Conservation (phyloP, 2,888 invertebrate species). For the Andrena marginata region DNA sequence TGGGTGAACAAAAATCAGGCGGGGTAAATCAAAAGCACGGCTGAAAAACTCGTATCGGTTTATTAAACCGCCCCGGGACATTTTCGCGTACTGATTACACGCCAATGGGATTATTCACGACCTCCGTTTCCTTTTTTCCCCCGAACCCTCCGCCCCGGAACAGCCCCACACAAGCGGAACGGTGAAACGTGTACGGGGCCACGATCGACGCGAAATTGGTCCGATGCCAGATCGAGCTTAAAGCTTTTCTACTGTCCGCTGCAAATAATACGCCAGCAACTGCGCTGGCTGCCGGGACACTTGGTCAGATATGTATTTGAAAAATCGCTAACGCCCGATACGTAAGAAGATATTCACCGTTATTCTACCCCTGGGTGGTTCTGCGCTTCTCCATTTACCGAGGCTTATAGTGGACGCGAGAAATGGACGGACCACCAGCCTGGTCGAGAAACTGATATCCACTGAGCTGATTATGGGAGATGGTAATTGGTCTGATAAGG, state of each 20-base stretch:
- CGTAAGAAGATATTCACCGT: conserved; percentile 54
- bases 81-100: conserved; percentile 72
- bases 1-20: conserved; percentile 16
- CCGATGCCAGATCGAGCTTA: conserved; percentile 69
- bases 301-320: conserved; percentile 54
- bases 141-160: background rate
- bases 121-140: conserved; percentile 63
- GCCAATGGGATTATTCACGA: conserved; percentile 72
- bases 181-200: conserved; percentile 61
- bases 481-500: background rate
- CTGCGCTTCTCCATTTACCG: too few species aligned
- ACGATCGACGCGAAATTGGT: conserved; percentile 72
- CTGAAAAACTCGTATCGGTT: conserved; percentile 68
- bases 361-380: too few species aligned
- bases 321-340: conserved; percentile 53
- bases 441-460: background rate
- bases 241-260: conserved; percentile 68
- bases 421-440: background rate
- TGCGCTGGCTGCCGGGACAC: conserved; percentile 36
- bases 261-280: conserved; percentile 61
- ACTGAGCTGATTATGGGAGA: background rate
- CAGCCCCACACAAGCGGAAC: background rate
- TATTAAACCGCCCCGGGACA: conserved; percentile 72
- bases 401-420: too few species aligned
- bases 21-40: conserved; percentile 37